phyloP scores from a whole-genome alignment of 2,113 vertebrate species.

The Zapornia atra region DNA sequence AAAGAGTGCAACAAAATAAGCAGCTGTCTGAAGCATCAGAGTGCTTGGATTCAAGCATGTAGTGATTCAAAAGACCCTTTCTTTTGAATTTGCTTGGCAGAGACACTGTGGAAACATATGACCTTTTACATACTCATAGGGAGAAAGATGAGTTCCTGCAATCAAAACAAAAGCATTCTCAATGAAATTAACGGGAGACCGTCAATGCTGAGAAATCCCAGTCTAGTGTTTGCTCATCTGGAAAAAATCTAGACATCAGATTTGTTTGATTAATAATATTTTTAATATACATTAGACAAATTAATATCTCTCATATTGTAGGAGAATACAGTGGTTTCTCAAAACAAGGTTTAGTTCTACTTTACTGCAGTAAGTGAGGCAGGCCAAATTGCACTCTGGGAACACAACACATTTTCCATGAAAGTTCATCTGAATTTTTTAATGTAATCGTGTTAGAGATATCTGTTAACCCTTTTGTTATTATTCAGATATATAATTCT shows the following conservation, averaged over 20 bases:
- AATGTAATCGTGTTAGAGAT: neutral
- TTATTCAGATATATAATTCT: neutral
- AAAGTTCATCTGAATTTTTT: neutral
- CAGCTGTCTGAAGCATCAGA: neutral
- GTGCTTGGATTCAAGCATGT: neutral
- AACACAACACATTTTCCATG: neutral
- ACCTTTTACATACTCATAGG: constrained; percentile 52
- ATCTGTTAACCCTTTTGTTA: neutral
- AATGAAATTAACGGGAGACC: constrained; percentile 7
- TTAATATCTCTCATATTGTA: neutral
- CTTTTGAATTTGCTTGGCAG: constrained; percentile 42
- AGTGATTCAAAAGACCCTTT: neutral
- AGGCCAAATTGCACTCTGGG: neutral
- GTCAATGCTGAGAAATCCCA: constrained; percentile 26
- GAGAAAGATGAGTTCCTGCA: constrained; percentile 46
- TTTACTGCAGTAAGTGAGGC: neutral
- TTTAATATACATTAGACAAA: constrained; percentile 24
- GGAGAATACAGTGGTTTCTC: neutral
- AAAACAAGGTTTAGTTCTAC: neutral
- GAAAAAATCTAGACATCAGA: constrained; percentile 50
- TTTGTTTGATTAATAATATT: neutral
- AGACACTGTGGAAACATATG: constrained; percentile 33
- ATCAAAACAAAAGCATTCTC: constrained; percentile 48
- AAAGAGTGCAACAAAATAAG: neutral
- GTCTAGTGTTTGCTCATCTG: constrained; percentile 44